Evolutionary conservation across 2,797 vertebrate genomes (phyloP).

Genomic region (Pangasius macronema): DNA sequence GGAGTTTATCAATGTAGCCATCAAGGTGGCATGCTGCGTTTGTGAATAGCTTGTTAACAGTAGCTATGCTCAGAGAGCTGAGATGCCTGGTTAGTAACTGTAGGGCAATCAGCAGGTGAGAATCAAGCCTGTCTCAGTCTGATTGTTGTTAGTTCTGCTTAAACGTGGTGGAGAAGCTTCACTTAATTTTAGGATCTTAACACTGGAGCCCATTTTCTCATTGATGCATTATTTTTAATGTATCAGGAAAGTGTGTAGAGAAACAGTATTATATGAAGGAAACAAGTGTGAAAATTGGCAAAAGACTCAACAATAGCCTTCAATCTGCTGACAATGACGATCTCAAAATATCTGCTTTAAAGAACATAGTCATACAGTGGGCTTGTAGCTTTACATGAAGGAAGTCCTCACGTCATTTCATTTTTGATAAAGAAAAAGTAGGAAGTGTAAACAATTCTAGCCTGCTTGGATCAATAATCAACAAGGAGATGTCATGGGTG

Average conservation of each 20-base stretch:
- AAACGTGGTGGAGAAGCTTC: constrained; percentile 7
- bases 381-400: not conserved
- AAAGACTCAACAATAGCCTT: not conserved
- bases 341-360: not conserved
- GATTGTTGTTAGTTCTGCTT: constrained; percentile 29
- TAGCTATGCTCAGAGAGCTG: constrained; percentile 29
- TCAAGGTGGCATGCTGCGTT: constrained; percentile 45
- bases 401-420: not conserved
- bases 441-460: not conserved
- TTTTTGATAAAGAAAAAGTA: not conserved
- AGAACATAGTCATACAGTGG: not conserved
- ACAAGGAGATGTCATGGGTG: not conserved
- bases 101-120: constrained; percentile 36
- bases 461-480: not conserved
- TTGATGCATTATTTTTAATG: not conserved
- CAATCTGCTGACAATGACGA: not conserved
- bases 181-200: not conserved
- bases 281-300: not conserved
- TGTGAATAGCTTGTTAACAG: constrained; percentile 59
- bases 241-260: not conserved
- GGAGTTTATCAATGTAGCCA: constrained; percentile 48
- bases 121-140: constrained; percentile 34
- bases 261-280: not conserved
- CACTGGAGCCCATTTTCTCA: not conserved
- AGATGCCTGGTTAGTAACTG: constrained; percentile 22